These are phyloP conservation scores for Semibalanus balanoides DNA, from an alignment of 1,140 invertebrate species.

Conservation along the genomic window DNA sequence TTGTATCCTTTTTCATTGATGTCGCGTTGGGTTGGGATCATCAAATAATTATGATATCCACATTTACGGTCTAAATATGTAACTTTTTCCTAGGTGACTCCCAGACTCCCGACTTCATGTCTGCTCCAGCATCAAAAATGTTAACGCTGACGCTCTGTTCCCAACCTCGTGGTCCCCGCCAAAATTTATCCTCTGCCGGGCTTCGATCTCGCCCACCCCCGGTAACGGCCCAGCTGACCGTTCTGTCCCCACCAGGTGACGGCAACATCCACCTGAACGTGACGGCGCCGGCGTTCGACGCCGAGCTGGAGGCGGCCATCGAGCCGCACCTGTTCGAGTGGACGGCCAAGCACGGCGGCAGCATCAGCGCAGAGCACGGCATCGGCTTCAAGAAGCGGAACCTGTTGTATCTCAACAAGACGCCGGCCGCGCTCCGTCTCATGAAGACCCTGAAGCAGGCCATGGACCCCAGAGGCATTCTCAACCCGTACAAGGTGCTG, in stretches of 20 bases:
- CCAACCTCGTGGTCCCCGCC: too few relatives aligned
- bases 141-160: too few relatives aligned
- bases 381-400: constrained; percentile 80
- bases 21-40: too few relatives aligned
- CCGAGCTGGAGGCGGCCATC: constrained; percentile 49
- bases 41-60: too few relatives aligned
- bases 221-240: too few relatives aligned
- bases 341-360: constrained; percentile 59
- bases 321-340: constrained; percentile 88
- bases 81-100: too few relatives aligned
- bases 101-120: too few relatives aligned
- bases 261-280: constrained; percentile 50
- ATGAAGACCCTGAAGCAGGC: constrained; percentile 72
- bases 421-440: constrained; percentile 48
- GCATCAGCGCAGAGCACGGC: constrained; percentile 91
- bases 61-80: too few relatives aligned
- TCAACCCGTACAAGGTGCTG: constrained; percentile 92
- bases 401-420: constrained; percentile 73
- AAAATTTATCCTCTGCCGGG: too few relatives aligned
- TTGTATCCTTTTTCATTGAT: too few relatives aligned
- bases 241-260: constrained; percentile 7
- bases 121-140: too few relatives aligned
- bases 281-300: constrained; percentile 19
- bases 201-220: too few relatives aligned
- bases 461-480: constrained; percentile 82